phyloP scores from a whole-genome alignment of 2,888 invertebrate species.

The Heliconius erato region DNA sequence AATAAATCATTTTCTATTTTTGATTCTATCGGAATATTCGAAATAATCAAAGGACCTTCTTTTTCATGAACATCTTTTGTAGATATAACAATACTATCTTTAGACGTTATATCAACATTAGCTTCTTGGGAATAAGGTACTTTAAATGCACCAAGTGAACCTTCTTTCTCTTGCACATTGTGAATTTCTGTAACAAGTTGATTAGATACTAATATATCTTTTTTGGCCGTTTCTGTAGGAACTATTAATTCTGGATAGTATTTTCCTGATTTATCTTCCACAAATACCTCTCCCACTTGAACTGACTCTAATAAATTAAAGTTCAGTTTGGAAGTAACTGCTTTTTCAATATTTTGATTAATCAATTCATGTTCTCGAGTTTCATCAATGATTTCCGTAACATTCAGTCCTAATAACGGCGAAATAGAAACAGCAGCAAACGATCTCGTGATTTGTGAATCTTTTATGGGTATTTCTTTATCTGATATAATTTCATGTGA shows the following conservation, averaged over 20 bases:
- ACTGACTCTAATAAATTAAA: slow-evolving; percentile 88
- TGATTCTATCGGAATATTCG: slow-evolving; percentile 64
- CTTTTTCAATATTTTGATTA: slow-evolving; percentile 73
- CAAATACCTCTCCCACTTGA: slow-evolving; percentile 88
- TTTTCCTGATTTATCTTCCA: slow-evolving; percentile 90
- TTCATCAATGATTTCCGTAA: slow-evolving; percentile 88
- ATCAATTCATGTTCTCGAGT: slow-evolving; percentile 86
- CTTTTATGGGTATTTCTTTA: slow-evolving; percentile 86
- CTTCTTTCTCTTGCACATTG: slow-evolving; percentile 89
- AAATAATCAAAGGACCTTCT: slow-evolving; percentile 84
- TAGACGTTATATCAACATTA: slow-evolving; percentile 85
- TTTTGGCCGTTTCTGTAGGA: slow-evolving; percentile 90
- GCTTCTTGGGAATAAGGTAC: slow-evolving; percentile 87
- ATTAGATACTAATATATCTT: slow-evolving; percentile 88
- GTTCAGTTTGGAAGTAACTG: slow-evolving; percentile 86
- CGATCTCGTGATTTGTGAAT: slow-evolving; percentile 77
- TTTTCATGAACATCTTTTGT: slow-evolving; percentile 87
- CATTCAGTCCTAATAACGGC: slow-evolving; percentile 87
- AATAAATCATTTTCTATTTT: slow-evolving; percentile 72
- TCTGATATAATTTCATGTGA: slow-evolving; percentile 87
- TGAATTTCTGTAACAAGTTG: slow-evolving; percentile 88
- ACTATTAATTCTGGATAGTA: slow-evolving; percentile 92
- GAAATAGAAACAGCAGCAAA: slow-evolving; percentile 86
- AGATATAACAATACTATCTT: slow-evolving; percentile 86
- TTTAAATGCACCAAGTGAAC: slow-evolving; percentile 85